These are phyloP conservation scores for Sarcophaga peregrina DNA, from an alignment of 1,140 invertebrate genomes.

Conservation along the genomic window DNA sequence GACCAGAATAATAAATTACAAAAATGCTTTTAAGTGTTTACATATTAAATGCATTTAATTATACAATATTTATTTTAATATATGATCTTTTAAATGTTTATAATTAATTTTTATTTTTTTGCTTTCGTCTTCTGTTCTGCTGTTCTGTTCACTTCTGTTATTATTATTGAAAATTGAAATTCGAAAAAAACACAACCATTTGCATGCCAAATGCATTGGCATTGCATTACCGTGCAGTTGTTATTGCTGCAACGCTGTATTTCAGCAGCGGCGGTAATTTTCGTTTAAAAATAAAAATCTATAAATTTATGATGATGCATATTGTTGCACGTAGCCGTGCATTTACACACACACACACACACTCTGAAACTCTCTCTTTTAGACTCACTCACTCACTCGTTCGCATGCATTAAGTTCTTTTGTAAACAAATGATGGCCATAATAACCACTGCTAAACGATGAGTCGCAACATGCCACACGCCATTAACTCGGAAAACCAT, in stretches of 20 bases:
- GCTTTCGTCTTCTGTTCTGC: too few species aligned
- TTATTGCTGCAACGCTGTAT: too few species aligned
- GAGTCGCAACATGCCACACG: constrained; percentile 29
- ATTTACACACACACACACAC: not conserved
- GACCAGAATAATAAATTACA: not conserved
- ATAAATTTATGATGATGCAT: constrained; percentile 27
- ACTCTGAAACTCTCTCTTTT: not conserved
- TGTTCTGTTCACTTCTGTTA: too few species aligned
- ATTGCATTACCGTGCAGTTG: too few species aligned
- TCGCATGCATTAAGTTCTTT: not conserved
- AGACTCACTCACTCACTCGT: not conserved
- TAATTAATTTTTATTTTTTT: too few species aligned
- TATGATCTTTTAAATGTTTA: not conserved
- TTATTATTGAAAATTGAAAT: constrained; percentile 7
- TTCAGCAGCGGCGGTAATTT: too few species aligned
- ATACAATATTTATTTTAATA: constrained; percentile 1
- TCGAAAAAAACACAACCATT: not conserved
- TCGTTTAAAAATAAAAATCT: too few species aligned
- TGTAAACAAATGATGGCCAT: constrained; percentile 13
- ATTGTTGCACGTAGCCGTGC: not conserved
- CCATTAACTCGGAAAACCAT: constrained; percentile 26
- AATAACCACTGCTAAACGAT: not conserved
- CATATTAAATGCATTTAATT: constrained; percentile 12
- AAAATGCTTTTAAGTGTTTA: not conserved
- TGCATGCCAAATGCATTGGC: too few species aligned